Percentiles rank a stretch among this genome's conserved stretches.
Evolutionary conservation across 2,797 vertebrate species (phyloP).

Genomic region (Cryptoblepharus egeriae): DNA sequence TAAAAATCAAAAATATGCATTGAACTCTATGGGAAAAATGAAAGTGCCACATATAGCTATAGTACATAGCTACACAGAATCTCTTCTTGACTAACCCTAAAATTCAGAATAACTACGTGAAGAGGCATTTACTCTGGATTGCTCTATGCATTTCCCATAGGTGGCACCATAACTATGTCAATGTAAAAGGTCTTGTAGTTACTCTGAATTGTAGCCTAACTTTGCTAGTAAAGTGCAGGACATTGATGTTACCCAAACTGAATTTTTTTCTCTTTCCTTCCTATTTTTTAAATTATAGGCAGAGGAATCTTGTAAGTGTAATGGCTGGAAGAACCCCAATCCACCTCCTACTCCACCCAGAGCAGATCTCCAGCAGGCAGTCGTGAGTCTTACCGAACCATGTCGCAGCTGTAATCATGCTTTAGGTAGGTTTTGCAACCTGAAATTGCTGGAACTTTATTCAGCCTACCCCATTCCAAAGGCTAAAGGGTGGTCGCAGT

Average conservation of each 20-base stretch:
- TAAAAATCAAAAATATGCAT: too few species aligned
- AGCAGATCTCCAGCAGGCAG: conserved; percentile 86
- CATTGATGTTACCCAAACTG: not conserved
- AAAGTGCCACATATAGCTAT: conserved; percentile 27
- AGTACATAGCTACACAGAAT: not conserved
- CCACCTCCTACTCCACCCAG: conserved; percentile 94
- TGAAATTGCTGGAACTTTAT: rapidly evolving
- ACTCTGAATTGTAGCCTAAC: too few species aligned
- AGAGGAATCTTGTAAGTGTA: conserved; percentile 97
- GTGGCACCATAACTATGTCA: too few species aligned
- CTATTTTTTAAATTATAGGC: conserved; percentile 78
- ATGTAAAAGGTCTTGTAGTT: too few species aligned
- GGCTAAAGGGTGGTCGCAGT: not conserved
- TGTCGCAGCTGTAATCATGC: conserved; percentile 96
- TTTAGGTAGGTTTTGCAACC: conserved; percentile 80
- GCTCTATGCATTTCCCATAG: too few species aligned
- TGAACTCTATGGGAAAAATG: too few species aligned
- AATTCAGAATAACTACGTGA: too few species aligned
- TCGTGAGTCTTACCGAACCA: conserved; percentile 89
- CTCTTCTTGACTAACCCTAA: not conserved
- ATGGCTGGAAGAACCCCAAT: conserved; percentile 98
- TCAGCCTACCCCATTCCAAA: rapidly evolving
- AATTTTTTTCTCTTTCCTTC: not conserved
- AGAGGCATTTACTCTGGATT: too few species aligned
- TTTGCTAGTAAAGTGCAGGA: not conserved